phyloP scores from a whole-genome alignment of 2,113 vertebrate genomes.

The Ammodytes marinus region DNA sequence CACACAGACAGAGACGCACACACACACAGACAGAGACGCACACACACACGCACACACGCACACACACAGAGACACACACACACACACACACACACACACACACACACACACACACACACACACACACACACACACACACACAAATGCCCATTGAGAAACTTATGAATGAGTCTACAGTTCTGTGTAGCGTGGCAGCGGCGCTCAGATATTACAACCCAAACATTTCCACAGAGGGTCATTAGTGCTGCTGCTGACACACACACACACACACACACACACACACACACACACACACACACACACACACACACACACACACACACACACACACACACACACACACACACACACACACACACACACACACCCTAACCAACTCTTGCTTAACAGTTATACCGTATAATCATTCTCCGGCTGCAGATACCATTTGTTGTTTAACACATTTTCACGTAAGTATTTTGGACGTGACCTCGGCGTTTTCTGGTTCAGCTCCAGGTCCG shows the following conservation, averaged over 20 bases:
- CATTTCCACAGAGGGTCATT: constrained; percentile 68
- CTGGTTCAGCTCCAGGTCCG: constrained; percentile 75
- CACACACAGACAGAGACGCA: not conserved
- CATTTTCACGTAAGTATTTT: constrained; percentile 65
- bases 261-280: not conserved
- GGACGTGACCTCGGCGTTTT: constrained; percentile 80
- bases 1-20: not conserved
- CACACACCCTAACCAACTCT: not conserved
- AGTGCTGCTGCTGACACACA: constrained; percentile 11
- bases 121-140: not conserved
- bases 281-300: not conserved
- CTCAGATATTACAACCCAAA: constrained; percentile 62
- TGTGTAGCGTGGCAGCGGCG: constrained; percentile 29
- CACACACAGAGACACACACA: not conserved
- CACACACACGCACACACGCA: not conserved
- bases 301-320: not conserved
- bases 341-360: not conserved
- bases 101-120: constrained; percentile 2
- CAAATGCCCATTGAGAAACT: constrained; percentile 52
- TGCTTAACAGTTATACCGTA: constrained; percentile 8
- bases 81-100: not conserved
- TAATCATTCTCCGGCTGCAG: constrained; percentile 36
- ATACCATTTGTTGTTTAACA: constrained; percentile 44
- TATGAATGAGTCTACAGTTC: constrained; percentile 74
- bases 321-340: not conserved